Evolutionary conservation across 2,888 invertebrate species (phyloP).

Genomic region (Pseudococcus jackbeardsleyi): DNA sequence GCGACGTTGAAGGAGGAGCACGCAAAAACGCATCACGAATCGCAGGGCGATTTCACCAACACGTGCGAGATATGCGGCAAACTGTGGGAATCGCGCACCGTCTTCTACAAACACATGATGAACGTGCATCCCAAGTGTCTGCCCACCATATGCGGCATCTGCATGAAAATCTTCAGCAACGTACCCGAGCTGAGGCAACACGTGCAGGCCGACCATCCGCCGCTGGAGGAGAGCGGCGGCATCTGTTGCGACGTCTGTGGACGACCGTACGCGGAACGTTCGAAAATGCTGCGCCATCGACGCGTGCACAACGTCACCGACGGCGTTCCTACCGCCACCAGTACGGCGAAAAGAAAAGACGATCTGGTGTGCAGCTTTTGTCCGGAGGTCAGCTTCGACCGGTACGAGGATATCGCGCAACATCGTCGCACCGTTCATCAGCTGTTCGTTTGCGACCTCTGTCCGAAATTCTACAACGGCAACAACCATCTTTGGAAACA

Average conservation of each 20-base stretch:
- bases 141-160: constrained; percentile 72
- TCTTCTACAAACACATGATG: constrained; percentile 73
- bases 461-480: constrained; percentile 75
- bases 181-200: constrained; percentile 71
- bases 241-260: constrained; percentile 73
- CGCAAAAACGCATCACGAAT: constrained; percentile 70
- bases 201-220: constrained; percentile 71
- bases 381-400: constrained; percentile 70
- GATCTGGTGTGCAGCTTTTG: constrained; percentile 68
- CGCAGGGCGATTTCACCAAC: constrained; percentile 70
- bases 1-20: constrained; percentile 71
- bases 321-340: constrained; percentile 66
- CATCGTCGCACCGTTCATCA: constrained; percentile 73
- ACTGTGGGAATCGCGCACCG: constrained; percentile 72
- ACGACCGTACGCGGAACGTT: constrained; percentile 72
- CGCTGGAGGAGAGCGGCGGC: constrained; percentile 70
- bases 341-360: constrained; percentile 65
- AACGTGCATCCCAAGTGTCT: constrained; percentile 72
- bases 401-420: constrained; percentile 73
- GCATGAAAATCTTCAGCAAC: constrained; percentile 72
- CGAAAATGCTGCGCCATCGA: constrained; percentile 72
- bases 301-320: constrained; percentile 71
- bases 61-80: constrained; percentile 71
- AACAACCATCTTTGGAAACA: constrained; percentile 77
- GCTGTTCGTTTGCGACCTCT: constrained; percentile 75